phyloP scores from a whole-genome alignment of 2,113 vertebrate species.

The Alouatta palliata region DNA sequence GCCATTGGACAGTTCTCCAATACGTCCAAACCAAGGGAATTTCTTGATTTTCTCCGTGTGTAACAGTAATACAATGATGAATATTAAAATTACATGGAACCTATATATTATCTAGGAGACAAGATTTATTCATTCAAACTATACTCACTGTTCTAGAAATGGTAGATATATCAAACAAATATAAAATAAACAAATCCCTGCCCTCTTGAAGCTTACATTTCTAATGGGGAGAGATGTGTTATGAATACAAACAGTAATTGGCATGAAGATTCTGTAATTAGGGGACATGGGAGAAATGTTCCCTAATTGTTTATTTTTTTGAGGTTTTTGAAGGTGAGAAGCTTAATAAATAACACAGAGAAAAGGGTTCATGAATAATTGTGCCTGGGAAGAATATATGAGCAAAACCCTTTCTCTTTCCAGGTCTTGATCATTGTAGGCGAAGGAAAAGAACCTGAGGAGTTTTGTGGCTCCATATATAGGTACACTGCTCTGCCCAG shows the following conservation, averaged over 20 bases:
- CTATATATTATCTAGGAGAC: background rate
- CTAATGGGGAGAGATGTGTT: background rate
- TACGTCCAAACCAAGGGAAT: background rate
- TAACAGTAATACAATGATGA: background rate
- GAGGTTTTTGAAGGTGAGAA: background rate
- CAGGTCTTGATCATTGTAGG: background rate
- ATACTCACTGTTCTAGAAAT: background rate
- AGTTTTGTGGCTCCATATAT: background rate
- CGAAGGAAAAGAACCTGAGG: background rate
- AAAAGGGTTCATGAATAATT: background rate
- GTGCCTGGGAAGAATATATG: background rate
- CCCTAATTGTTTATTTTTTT: background rate
- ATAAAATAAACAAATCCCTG: background rate
- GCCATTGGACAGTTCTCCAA: background rate
- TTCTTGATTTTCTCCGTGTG: background rate
- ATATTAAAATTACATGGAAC: background rate
- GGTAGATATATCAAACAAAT: background rate
- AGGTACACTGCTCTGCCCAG: background rate
- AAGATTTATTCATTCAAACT: background rate
- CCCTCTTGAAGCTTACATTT: background rate
- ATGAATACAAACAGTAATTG: background rate
- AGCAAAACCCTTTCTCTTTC: background rate
- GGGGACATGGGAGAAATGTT: background rate
- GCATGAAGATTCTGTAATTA: background rate
- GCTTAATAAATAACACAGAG: background rate